A percentile compares a stretch with the other conserved stretches of the same genome.
phyloP scores from a whole-genome alignment of 2,888 invertebrate species.

The Scotopteryx bipunctaria region DNA sequence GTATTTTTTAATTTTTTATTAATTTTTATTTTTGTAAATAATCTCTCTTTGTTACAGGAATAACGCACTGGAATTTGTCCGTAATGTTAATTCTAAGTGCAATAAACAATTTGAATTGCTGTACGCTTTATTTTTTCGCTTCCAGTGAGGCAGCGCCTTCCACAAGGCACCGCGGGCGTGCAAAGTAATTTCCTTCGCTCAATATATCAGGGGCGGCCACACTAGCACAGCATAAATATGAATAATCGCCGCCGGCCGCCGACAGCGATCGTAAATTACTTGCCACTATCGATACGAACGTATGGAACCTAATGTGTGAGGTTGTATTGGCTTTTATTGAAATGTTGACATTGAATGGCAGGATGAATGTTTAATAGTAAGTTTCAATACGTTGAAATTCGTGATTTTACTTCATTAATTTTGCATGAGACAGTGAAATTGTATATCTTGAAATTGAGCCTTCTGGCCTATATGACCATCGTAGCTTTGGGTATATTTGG shows the following conservation, averaged over 20 bases:
- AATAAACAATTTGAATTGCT: neutral
- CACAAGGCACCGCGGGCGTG: constrained; percentile 42
- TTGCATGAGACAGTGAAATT: too few species aligned
- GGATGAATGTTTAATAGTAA: too few species aligned
- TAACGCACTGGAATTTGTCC: too few species aligned
- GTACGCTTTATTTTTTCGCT: constrained; percentile 17
- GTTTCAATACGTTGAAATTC: too few species aligned
- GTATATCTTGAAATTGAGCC: too few species aligned
- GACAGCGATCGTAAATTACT: constrained; percentile 62
- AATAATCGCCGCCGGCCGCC: constrained; percentile 63
- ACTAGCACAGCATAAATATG: constrained; percentile 64
- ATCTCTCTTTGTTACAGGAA: too few species aligned
- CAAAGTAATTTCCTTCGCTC: constrained; percentile 51
- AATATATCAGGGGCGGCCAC: constrained; percentile 59
- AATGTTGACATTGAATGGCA: constrained; percentile 9
- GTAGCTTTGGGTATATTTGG: too few species aligned
- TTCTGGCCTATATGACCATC: too few species aligned
- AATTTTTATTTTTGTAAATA: too few species aligned
- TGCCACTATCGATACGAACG: constrained; percentile 49
- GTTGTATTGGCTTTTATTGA: constrained; percentile 15
- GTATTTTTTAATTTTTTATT: too few species aligned
- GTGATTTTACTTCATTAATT: too few species aligned
- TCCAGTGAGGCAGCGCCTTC: constrained; percentile 3
- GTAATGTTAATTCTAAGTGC: too few species aligned
- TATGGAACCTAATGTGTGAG: constrained; percentile 12